Base-by-base conservation (phyloP, 2,113 vertebrate species). In the Neolamprologus caudopunctatus region DNA sequence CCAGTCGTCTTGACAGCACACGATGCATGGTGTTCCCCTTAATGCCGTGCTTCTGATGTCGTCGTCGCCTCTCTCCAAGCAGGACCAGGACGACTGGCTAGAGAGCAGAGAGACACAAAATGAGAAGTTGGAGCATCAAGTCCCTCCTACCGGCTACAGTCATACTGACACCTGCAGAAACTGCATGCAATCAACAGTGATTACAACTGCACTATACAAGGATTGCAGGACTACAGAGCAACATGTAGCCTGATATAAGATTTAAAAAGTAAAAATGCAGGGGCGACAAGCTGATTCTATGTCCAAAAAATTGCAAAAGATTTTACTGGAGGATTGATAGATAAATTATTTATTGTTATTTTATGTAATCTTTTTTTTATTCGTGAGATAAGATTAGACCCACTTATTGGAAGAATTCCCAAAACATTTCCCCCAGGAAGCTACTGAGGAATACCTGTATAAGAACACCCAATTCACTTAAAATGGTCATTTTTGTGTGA, bases 121-220 rank as follows among this genome's bases (percentile, higher is more conserved):
- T 91, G 92, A 96, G 95, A 95, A 96, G 96, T 96, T 96, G 93
- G 97, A 97, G 97, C 97, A 96, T 97, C 97, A 97, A 98, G 97
- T 98, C 97, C 98, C 98, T 98, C 98, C 98, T 97, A 97, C 98
- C 96, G 97, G 96, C 96, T 97, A 96, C 96, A 97, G 97, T 97
- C 96, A 96, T 96, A 97, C 95, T 97, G 97, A 98, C 97, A 98
- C 97, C 97, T 98, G 97, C 97, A 96, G 96, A 96, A 96, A 55
- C 90, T 81, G 93, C 91, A 86, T 85, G 90, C 85, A 71, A 86
- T 87, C 93, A 85, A 28, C 88, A 40, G 85, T 37, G 89, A 89
- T 85, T 54, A 54, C 47, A 82, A 11, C 37, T 5, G 9, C 45
- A 55, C 50, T 31, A 9, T 57, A 73, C 10, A 33, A 63, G 14